Base-by-base conservation (phyloP, 2,113 vertebrate genomes). In the Balaeniceps rex region DNA sequence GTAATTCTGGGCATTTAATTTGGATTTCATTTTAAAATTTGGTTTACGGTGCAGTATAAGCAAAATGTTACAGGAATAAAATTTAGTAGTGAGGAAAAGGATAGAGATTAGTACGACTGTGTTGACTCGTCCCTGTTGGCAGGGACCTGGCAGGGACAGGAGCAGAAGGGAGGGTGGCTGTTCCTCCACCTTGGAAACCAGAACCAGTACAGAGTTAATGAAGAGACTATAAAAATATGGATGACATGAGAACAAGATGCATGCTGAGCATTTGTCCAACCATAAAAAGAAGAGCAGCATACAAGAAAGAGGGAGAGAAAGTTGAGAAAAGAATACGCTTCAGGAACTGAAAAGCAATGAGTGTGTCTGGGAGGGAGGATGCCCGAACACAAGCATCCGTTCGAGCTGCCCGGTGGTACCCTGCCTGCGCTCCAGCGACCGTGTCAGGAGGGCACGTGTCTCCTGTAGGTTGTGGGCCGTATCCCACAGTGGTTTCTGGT, bases 41-140 rank as follows among this genome's bases (percentile, higher is more conserved):
- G 3, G 21, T 46, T 71, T 40, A 4, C 2, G 2, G 17, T 6
- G 33, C 5, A 3, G 69, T 17, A 4, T 3, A 44, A 91, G 46
- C 21, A 28, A 54, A 83, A 22, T 2, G 7, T 6, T 28, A 11
- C 11, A 18, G 70, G 3, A 11, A 6, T 33, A 4, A 38, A 77
- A 65, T 4, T 12, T 3, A 38, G 28, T 5, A 1, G 4, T 10
- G 40, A 49, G 52, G 42, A 36, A 44, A 19, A 49, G 42, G 42
- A 6, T 8, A 12, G 61, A 54, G 28, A 5, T 46, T 3, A 6
- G 10, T 7, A 28, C 0, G 7, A 6, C 10, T 29, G 18, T 17
- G 31, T 9, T 68, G 83, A 29, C 29, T 61, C 0, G 1, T 54
- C 69, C 36, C 36, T 29, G 74, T 44, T 65, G 72, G 72, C 29